These are phyloP conservation scores for Notodonta dromedarius DNA, from an alignment of 2,888 invertebrate species.

Conservation along the genomic window DNA sequence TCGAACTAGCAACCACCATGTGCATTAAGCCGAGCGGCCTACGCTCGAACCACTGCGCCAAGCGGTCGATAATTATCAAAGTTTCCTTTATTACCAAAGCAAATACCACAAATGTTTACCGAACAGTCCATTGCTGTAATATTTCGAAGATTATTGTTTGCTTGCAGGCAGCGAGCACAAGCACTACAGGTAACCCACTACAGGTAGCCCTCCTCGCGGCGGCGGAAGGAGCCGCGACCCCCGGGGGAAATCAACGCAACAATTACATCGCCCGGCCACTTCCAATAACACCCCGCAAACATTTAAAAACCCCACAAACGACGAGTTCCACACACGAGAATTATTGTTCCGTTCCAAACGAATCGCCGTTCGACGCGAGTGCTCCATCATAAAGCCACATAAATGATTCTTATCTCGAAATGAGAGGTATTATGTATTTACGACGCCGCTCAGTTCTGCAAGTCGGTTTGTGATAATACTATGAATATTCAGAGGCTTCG, in stretches of 20 bases:
- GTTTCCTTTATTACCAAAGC: neutral
- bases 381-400: constrained; percentile 43
- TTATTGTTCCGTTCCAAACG: constrained; percentile 35
- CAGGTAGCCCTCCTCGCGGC: constrained; percentile 53
- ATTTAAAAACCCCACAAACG: constrained; percentile 60
- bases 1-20: too few species aligned
- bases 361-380: constrained; percentile 37
- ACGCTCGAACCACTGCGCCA: too few species aligned
- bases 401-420: constrained; percentile 59
- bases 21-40: too few species aligned
- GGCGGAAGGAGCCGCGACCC: constrained; percentile 61
- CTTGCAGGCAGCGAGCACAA: constrained; percentile 36
- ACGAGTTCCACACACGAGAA: constrained; percentile 42
- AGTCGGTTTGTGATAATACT: constrained; percentile 78
- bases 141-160: constrained; percentile 40
- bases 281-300: constrained; percentile 71
- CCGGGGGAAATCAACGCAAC: constrained; percentile 80
- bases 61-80: too few species aligned
- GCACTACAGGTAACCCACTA: constrained; percentile 55
- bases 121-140: constrained; percentile 6
- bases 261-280: constrained; percentile 79
- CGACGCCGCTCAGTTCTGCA: constrained; percentile 70
- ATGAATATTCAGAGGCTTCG: constrained; percentile 78
- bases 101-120: constrained; percentile 2
- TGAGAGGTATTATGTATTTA: constrained; percentile 70